Base-by-base conservation (phyloP, 2,113 vertebrate genomes). In the Nothocercus nigrocapillus region DNA sequence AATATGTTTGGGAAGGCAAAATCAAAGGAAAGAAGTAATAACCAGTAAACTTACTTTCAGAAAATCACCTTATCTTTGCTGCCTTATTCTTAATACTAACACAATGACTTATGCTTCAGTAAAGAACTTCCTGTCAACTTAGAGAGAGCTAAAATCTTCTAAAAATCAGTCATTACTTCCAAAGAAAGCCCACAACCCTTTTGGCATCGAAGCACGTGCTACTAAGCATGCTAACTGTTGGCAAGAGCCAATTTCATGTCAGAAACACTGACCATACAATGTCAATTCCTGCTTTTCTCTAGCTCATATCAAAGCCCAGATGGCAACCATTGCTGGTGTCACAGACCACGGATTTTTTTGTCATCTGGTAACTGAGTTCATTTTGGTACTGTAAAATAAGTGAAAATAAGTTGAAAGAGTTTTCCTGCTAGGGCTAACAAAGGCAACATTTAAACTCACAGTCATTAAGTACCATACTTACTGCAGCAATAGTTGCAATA, bases 1-100 rank as follows among this genome's bases (percentile, higher is more conserved):
- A 74, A 91, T 69, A 93, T 92, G 32, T 17, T 92, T 80, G 56
- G 44, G 63, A 93, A 75, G 89, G 49, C 30, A 85, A 92, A 93
- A 90, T 69, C 82, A 90, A 18, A 86, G 59, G 87, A 96, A 96
- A 36, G 32, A 69, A 79, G 73, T 44, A 85, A 53, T 64, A 80
- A 91, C 32, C n/a, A 38, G 47, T 44, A 59, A 40, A 51, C 28
- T 73, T 67, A 20, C 51, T 87, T 87, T 36, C 84, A 68, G 42
- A 78, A 95, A 95, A 94, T 34, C 19, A 89, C 34, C 59, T 70
- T 73, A 82, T 73, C 44, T 91, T 69, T 85, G 63, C 59, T 11
- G 61, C 63, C 47, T 58, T 54, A 16, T 63, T 88, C 79, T 84
- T 51, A 61, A 70, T 40, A 54, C 27, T 22, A 78, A 82, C 44